Percentiles rank a stretch among this genome's conserved stretches.
phyloP scores from a whole-genome alignment of 2,113 vertebrate genomes.

The Tympanuchus pallidicinctus region DNA sequence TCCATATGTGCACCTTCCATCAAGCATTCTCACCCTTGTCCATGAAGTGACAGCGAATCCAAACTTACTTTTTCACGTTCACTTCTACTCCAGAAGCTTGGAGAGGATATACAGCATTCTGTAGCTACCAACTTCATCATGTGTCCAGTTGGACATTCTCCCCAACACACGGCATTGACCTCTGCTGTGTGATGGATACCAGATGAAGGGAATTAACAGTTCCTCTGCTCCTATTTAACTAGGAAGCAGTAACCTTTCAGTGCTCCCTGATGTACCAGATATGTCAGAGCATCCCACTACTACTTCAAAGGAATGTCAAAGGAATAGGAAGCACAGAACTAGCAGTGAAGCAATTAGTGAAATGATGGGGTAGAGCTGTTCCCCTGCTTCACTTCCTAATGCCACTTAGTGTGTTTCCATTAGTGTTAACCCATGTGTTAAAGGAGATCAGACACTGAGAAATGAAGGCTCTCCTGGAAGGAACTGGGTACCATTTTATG shows the following conservation, averaged over 20 bases:
- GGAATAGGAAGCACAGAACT: conserved; percentile 57
- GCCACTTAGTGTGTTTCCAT: conserved; percentile 22
- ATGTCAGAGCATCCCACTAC: conserved; percentile 50
- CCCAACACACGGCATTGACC: neutral
- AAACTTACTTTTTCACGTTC: neutral
- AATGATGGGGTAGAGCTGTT: neutral
- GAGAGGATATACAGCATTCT: neutral
- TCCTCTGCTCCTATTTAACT: conserved; percentile 53
- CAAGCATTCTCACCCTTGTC: neutral
- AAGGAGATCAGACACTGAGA: neutral
- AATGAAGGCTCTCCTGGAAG: neutral
- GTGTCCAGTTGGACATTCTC: neutral
- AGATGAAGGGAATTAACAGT: conserved; percentile 49
- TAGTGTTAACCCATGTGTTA: conserved; percentile 19
- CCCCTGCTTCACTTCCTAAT: conserved; percentile 29
- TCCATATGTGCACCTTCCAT: neutral
- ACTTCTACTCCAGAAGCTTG: neutral
- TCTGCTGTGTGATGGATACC: conserved; percentile 45
- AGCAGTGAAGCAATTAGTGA: conserved; percentile 57
- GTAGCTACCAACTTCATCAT: neutral
- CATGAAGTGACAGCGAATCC: neutral
- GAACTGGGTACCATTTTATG: neutral
- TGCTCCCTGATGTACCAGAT: conserved; percentile 61
- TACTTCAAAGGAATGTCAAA: conserved; percentile 65
- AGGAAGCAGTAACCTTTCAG: conserved; percentile 63